Evolutionary conservation across 2,888 invertebrate genomes (phyloP), one percentile per base, ranked within the genome.

Genomic region (Junonia oenone): DNA sequence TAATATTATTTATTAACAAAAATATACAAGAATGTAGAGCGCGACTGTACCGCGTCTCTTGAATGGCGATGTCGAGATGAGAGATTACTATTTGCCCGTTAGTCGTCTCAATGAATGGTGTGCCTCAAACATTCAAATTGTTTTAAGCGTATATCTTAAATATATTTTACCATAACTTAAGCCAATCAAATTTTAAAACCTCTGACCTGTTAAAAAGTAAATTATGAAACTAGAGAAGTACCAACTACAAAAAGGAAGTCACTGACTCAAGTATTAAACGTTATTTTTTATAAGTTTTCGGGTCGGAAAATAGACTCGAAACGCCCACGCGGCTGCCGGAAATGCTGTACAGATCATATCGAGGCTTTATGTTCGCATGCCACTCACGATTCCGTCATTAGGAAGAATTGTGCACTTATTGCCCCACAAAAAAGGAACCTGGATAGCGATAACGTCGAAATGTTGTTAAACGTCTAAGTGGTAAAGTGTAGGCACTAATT

Each of bases 81-180:
- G 72, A 83, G 81, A 83, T 81, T 83, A 86, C 84, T 86, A 86
- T 85, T 82, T 83, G 81, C 77, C 87, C 87, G 87, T 87, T 87
- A 87, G 81, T 86, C 83, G 78, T 82, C 82, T 88, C 80, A 87
- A 87, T 88, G 87, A 86, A 86, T 85, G 83, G 81, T 81, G 75
- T 76, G 78, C 79, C 77, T 73, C 73, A 72, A 75, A 63, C 65
- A 66, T 68, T 65, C 64, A 68, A 61, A 62, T 62, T 72, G 48
- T 46, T 56, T 51, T 48, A 56, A 17, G 31, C 15, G 14, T 11
- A 38, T 29, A 29, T 40, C 19, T 35, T 35, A 50, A 51, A 45
- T 51, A 52, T 61, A 63, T 9, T 46, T 26, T 19, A 22, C 14
- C 15, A 26, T 37, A 40, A 51, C 38, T 63, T 19, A 13, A 17